Evolutionary conservation across 2,888 invertebrate genomes (phyloP), one percentile per base, ranked within the genome.

Genomic region (Eupsilia transversa): DNA sequence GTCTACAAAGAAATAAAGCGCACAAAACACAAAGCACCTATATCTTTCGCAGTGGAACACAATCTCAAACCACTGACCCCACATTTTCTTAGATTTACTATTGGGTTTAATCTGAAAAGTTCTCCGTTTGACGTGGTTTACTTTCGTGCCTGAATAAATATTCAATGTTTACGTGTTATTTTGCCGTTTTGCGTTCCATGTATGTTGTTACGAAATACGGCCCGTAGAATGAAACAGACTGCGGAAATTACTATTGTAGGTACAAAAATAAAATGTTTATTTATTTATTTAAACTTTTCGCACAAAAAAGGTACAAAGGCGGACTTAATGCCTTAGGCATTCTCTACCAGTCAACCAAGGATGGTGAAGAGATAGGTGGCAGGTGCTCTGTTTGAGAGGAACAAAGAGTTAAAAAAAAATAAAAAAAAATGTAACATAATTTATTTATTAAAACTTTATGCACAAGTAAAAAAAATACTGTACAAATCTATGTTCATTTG

Each of bases 141-240:
- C 81, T 87, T 80, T 84, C 83, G 86, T 84, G 83, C 78, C 68
- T 86, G 82, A 84, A 86, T 87, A 88, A 89, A 87, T 87, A 87
- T 88, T 74, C 74, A 74, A 87, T 84, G 82, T 88, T 86, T 85
- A 86, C 81, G 82, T 79, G 54, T 54, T 75, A 71, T 67, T 68
- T 71, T 41, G 52, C 35, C 38, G 38, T 72, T 70, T 84, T 65
- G 33, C 30, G n/a, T 64, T 27, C 43, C 30, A 43, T 66, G 33
- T 57, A 33, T 52, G 60, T 57, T 35, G 49, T 10, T 30, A 12
- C 30, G 0, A 3, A 74, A 49, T 66, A 49, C 23, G 23, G 23
- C 4, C 9, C 5, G 17, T 35, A 23, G 0, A 30, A 35, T 59
- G 7, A 43, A 43, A 27, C 17, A 20, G 4, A 23, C 17, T 30